Percentiles rank a stretch among this genome's conserved stretches.
Evolutionary conservation across 2,888 invertebrate genomes (phyloP).

Genomic region (Troides oblongomaculatus): DNA sequence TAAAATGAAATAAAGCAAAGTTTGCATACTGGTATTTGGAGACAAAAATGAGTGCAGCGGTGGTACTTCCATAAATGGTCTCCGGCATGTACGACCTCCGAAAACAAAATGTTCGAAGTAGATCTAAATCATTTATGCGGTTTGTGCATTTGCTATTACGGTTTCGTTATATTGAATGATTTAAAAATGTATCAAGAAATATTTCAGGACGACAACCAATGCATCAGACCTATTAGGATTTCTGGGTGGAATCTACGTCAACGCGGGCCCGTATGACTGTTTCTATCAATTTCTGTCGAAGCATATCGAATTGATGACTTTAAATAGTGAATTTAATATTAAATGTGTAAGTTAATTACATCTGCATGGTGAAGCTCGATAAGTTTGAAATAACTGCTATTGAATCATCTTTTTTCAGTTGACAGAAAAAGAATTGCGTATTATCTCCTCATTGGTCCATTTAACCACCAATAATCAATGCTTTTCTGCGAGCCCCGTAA

Average conservation of each 20-base stretch:
- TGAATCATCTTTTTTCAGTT: slow-evolving; percentile 13
- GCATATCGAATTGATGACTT: slow-evolving; percentile 37
- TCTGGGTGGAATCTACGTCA: slow-evolving; percentile 39
- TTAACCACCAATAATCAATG: not conserved
- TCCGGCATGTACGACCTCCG: too few species aligned
- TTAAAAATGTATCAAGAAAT: not conserved
- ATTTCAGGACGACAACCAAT: slow-evolving; percentile 13
- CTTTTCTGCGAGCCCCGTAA: not conserved
- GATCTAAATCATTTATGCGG: too few species aligned
- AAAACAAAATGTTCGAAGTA: too few species aligned
- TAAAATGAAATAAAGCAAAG: too few species aligned
- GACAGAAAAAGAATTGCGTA: slow-evolving; percentile 8
- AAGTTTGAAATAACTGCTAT: not conserved
- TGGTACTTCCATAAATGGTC: too few species aligned
- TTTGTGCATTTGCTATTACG: too few species aligned
- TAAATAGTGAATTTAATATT: slow-evolving; percentile 40
- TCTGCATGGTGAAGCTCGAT: not conserved
- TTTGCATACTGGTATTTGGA: too few species aligned
- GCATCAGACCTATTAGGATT: slow-evolving; percentile 47
- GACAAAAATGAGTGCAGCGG: too few species aligned
- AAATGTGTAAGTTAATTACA: slow-evolving; percentile 45
- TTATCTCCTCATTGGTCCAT: slow-evolving; percentile 13
- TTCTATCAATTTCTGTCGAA: slow-evolving; percentile 43
- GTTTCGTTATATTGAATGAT: too few species aligned
- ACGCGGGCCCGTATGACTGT: slow-evolving; percentile 42